Base-by-base conservation (phyloP, 2,113 vertebrate species). In the Ciconia maguari region DNA sequence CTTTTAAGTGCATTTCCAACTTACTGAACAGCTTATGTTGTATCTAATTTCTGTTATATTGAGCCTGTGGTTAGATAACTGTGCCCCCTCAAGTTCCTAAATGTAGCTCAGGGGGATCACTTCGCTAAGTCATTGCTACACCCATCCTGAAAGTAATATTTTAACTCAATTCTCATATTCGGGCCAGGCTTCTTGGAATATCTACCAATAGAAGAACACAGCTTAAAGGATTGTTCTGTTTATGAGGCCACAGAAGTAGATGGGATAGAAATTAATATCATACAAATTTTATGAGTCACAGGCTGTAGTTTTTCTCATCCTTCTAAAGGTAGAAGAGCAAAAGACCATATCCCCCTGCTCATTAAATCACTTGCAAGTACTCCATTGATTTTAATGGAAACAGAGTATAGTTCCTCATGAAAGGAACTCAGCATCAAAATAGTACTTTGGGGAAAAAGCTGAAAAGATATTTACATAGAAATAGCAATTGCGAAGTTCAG, bases 11-110 rank as follows among this genome's bases (percentile, higher is more conserved):
- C 11, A 6, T 66, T 77, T 84, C 65, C 83, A 91, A 42, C 72
- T 64, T 91, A 8, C 70, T 9, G 64, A 91, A 77, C 90, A 91
- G 93, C 83, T 91, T 71, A 66, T 89, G 76, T 86, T 93, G 66
- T 82, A 42, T 51, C 61, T 75, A 52, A 83, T 62, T 91, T 61
- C 87, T 85, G 55, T 27, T 83, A 65, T 62, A 61, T n/a, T 74
- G 83, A 82, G 92, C 46, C 42, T 79, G 83, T 72, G 68, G 49
- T 88, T 84, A 61, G 75, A 72, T 77, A 82, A 61, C 83, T 85
- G 64, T 95, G 83, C 75, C 89, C 79, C 91, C 83, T 69, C 79
- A 57, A 76, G 86, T 60, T 83, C 24, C 84, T 83, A 49, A 83
- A 62, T 72, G 84, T 71, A 87, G 68, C 93, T 87, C 62, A 24